phyloP scores from a whole-genome alignment of 2,888 invertebrate genomes.

The Heteropelma amictum region DNA sequence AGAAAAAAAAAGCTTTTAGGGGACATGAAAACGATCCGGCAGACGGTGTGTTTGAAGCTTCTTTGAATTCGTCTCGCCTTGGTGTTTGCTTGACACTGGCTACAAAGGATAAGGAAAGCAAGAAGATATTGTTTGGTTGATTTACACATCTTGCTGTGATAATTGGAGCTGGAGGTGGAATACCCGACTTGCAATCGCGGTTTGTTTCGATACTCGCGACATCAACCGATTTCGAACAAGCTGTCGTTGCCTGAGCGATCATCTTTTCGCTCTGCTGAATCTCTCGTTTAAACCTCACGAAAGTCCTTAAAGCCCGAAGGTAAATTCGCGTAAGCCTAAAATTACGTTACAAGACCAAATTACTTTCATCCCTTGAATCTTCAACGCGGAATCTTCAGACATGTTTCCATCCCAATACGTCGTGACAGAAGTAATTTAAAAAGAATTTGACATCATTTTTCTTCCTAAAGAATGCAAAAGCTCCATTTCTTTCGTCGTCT shows the following conservation, averaged over 20 bases:
- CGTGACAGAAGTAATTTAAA: no score
- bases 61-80: constrained; percentile 53
- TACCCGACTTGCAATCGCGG: constrained; percentile 70
- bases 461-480: no score
- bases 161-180: constrained; percentile 66
- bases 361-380: neutral
- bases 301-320: constrained; percentile 48
- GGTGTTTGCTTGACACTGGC: constrained; percentile 11
- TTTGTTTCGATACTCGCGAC: constrained; percentile 72
- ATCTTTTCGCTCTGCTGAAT: constrained; percentile 12
- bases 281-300: constrained; percentile 53
- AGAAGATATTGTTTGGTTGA: constrained; percentile 58
- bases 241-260: no score
- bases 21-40: constrained; percentile 40
- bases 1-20: constrained; percentile 50
- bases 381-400: neutral
- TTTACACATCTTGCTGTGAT: constrained; percentile 62
- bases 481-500: no score
- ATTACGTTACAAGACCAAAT: constrained; percentile 33
- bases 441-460: no score
- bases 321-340: constrained; percentile 60
- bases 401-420: neutral
- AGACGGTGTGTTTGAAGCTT: constrained; percentile 51
- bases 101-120: constrained; percentile 45
- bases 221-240: constrained; percentile 74